Base-by-base conservation (phyloP, 2,888 invertebrate genomes). In the Phyto melanocephala region DNA sequence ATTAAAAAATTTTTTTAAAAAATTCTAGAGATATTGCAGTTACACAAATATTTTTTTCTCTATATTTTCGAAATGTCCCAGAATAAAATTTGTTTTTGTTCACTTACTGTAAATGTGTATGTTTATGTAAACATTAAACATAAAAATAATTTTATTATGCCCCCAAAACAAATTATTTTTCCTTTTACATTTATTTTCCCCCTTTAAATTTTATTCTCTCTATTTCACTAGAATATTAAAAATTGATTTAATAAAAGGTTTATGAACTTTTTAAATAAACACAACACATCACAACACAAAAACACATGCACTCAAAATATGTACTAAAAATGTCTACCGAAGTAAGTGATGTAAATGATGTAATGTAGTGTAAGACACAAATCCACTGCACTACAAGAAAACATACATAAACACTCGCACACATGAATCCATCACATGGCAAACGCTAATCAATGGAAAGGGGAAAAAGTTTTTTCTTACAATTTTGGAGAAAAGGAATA, bases 241-340 rank as follows among this genome's bases (percentile, higher is more conserved):
- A 77, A 54, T 77, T 70, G 22, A 70, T 77, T 70, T 70, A 70
- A 50, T 70, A 77, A 77, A 63, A 75, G 62, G 70, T 77, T 70
- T 37, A 63, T 70, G 77, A 77, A 77, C 77, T 77, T 47, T n/a
- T 70, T 62, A 54, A 77, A 37, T 70, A n/a, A 15, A 45, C 3
- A 45, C 45, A 45, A 28, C 3, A 28, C 17, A 45, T 6, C 45
- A 17, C n/a, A n/a, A n/a, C 17, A 45, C 17, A 8, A 5, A 17
- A 15, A 45, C 62, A 56, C 42, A 60, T 28, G 3, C 28, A 5
- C 6, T 28, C n/a, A 52, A 45, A 50, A n/a, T n/a, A n/a, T n/a
- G 56, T 67, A 58, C 58, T 67, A 37, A 22, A 77, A 54, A 63
- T 60, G 35, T 60, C 62, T 54, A 62, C 50, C 50, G 20, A 68